Evolutionary conservation across 2,113 vertebrate genomes (phyloP).

Genomic region (Microcebus murinus): DNA sequence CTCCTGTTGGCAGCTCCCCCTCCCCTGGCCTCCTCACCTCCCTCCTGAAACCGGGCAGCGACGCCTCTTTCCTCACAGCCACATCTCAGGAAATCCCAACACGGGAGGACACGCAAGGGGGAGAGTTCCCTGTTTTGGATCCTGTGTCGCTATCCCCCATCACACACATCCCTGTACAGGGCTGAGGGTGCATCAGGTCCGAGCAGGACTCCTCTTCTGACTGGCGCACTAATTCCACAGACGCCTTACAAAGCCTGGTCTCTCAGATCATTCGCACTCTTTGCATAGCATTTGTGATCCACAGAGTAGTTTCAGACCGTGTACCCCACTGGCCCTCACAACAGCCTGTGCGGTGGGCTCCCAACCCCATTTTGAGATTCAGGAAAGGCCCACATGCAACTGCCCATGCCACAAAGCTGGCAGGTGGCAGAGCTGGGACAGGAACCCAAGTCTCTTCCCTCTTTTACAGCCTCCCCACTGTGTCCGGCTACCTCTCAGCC

Average conservation of each 20-base stretch:
- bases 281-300: background rate
- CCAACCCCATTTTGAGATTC: background rate
- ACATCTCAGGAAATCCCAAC: background rate
- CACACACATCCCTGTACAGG: rapidly evolving
- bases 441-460: background rate
- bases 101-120: background rate
- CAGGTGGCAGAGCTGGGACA: background rate
- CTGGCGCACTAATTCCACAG: rapidly evolving
- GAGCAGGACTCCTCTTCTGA: background rate
- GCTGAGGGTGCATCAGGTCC: background rate
- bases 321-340: background rate
- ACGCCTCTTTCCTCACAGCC: background rate
- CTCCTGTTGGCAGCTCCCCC: background rate
- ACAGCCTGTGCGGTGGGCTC: background rate
- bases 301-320: background rate
- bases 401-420: background rate
- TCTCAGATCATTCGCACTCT: background rate
- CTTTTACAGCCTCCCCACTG: no score
- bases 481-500: background rate
- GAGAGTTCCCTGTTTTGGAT: background rate
- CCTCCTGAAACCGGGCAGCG: background rate
- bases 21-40: background rate
- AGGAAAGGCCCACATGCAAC: background rate
- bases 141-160: background rate
- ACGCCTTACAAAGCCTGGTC: background rate